Percentiles rank a stretch among this genome's conserved stretches.
phyloP scores from a whole-genome alignment of 2,888 invertebrate species.

The Lacanobia oleracea region DNA sequence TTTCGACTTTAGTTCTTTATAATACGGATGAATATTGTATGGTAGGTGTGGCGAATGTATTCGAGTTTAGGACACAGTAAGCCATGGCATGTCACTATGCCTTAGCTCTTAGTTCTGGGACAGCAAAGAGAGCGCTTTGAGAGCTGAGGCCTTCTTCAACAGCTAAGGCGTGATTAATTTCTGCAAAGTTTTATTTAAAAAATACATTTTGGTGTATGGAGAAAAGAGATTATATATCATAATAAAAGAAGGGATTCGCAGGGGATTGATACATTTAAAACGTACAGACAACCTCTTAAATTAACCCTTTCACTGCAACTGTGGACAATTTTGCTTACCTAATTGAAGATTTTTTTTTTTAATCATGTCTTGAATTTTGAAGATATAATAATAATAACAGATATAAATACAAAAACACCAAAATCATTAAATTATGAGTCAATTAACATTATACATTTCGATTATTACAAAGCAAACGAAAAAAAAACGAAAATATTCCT shows the following conservation, averaged over 20 bases:
- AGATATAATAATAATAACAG: not conserved
- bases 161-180: constrained; percentile 84
- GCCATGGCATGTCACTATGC: constrained; percentile 69
- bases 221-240: not conserved
- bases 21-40: constrained; percentile 41
- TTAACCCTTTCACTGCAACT: not conserved
- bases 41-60: not conserved
- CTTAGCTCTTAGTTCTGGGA: constrained; percentile 72
- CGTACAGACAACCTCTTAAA: not conserved
- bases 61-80: constrained; percentile 52
- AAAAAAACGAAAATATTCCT: too few species aligned
- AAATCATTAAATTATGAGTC: too few species aligned
- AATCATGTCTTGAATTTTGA: too few species aligned
- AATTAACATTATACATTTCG: too few species aligned
- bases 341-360: too few species aligned
- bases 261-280: not conserved
- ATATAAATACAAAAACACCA: too few species aligned
- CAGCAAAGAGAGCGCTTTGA: constrained; percentile 69
- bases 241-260: not conserved
- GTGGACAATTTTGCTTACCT: not conserved
- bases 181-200: constrained; percentile 60
- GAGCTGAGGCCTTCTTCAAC: constrained; percentile 76
- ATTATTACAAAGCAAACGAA: too few species aligned
- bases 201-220: not conserved
- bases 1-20: constrained; percentile 38